Base-by-base conservation (phyloP, 2,888 invertebrate species). In the Ischnura elegans region DNA sequence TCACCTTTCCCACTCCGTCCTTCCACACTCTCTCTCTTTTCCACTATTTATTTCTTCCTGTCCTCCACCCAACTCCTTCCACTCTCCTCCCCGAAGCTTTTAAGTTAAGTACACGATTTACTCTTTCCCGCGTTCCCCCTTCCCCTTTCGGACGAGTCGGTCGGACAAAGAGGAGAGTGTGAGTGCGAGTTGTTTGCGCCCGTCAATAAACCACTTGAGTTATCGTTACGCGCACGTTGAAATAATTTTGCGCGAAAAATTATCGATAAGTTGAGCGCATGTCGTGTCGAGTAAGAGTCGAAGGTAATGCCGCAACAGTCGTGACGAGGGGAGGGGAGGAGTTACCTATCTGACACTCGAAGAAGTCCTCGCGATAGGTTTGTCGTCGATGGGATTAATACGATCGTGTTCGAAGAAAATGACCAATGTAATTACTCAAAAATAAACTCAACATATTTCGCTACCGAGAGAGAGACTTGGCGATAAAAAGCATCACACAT, bases 131-230 rank as follows among this genome's bases (percentile, higher is more conserved):
- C 61, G 10, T 36, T 2, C 36, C 61, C 10, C n/a, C 76, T 29
- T 10, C 76, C 61, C 76, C 36, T 43, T 61, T 43, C 42, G n/a
- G 61, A 61, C 25, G 55, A 61, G 43, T n/a, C 61, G 90, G 76
- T n/a, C 87, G 87, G 87, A 13, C 51, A 85, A 61, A 61, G 61
- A 61, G n/a, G 51, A 13, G 51, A 51, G 51, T 19, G 51, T 2
- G 4, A 10, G 16, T 2, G 51, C 19, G 51, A 2, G 51, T 47
- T 13, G 16, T 3, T 51, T 4, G 76, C 25, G 76, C 42, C 61
- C 61, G 90, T 90, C 90, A 90, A 61, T 90, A 90, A 90, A 90
- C 25, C 55, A 61, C 61, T 90, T 90, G 90, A 90, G 61, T 61
- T 90, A 90, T 90, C 61, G 61, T 90, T 66, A 43, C 61, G 55